These are phyloP conservation scores for Drosophila silvestris DNA, from an alignment of 2,888 invertebrate species.

Conservation along the genomic window DNA sequence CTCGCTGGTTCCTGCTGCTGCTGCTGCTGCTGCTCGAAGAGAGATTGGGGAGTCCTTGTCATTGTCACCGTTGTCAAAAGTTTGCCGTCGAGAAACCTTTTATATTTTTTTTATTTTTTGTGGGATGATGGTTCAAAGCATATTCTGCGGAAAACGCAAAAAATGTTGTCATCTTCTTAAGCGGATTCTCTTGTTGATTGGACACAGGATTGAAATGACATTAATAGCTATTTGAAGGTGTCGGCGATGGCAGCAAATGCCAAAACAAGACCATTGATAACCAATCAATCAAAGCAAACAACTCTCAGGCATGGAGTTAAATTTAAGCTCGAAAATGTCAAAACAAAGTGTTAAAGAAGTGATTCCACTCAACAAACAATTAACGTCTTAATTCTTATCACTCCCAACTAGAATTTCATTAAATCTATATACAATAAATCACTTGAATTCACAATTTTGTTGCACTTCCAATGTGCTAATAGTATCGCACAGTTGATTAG, in stretches of 20 bases:
- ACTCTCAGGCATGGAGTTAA: neutral
- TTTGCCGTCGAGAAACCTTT: conserved; percentile 59
- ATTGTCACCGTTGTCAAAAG: conserved; percentile 75
- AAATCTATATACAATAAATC: too few relatives aligned
- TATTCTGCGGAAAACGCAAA: conserved; percentile 50
- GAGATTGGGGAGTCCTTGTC: conserved; percentile 49
- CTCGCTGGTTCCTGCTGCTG: neutral
- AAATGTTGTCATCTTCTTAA: conserved; percentile 60
- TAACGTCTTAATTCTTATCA: conserved; percentile 6
- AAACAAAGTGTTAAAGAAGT: neutral
- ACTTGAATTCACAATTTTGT: conserved; percentile 9
- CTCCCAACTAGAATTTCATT: conserved; percentile 1
- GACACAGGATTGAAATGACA: conserved; percentile 70
- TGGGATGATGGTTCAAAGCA: conserved; percentile 28
- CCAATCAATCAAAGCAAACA: conserved; percentile 31
- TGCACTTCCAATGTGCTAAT: conserved; percentile 35
- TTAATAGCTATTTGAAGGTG: conserved; percentile 71
- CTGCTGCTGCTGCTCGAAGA: neutral
- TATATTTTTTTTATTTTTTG: conserved; percentile 5
- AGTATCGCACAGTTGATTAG: conserved; percentile 25
- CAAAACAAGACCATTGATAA: conserved; percentile 54
- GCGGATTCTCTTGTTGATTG: conserved; percentile 55
- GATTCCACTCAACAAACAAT: neutral
- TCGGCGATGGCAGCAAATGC: conserved; percentile 68
- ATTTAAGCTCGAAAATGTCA: neutral